Conservation (phyloP, 2,113 vertebrate species). For the Mustela nigripes region DNA sequence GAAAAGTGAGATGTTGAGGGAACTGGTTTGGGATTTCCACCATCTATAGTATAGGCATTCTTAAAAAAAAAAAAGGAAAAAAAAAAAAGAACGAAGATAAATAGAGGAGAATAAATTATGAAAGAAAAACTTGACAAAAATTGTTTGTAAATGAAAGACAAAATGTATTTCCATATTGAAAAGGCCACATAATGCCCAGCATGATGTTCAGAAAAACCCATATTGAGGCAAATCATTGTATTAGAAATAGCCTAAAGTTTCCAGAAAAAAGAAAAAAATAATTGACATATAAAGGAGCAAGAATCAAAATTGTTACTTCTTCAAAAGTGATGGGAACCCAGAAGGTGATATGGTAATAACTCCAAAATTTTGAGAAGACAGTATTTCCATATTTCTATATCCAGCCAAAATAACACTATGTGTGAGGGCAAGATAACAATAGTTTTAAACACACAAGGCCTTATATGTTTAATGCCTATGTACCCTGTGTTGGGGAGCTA, state of each 20-base stretch:
- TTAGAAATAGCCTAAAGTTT: background rate
- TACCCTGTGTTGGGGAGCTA: background rate
- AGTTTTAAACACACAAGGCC: background rate
- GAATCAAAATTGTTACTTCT: background rate
- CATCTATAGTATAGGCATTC: background rate
- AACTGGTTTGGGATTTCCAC: background rate
- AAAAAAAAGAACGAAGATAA: background rate
- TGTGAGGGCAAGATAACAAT: background rate
- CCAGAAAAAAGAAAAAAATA: background rate
- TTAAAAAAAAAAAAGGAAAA: background rate
- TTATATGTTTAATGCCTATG: background rate
- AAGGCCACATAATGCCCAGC: background rate
- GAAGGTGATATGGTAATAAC: background rate
- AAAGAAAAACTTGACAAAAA: background rate
- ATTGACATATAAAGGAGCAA: background rate
- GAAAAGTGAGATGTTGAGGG: background rate
- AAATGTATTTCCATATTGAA: background rate
- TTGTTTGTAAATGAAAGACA: background rate
- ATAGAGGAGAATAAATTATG: background rate
- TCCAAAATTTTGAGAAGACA: conserved; percentile 28
- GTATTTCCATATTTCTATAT: background rate
- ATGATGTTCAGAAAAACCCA: background rate
- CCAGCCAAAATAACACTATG: background rate
- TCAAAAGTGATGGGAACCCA: background rate
- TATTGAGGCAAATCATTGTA: background rate